These are phyloP conservation scores for Galaxias olidus DNA, from an alignment of 2,797 vertebrate genomes.

Conservation along the genomic window DNA sequence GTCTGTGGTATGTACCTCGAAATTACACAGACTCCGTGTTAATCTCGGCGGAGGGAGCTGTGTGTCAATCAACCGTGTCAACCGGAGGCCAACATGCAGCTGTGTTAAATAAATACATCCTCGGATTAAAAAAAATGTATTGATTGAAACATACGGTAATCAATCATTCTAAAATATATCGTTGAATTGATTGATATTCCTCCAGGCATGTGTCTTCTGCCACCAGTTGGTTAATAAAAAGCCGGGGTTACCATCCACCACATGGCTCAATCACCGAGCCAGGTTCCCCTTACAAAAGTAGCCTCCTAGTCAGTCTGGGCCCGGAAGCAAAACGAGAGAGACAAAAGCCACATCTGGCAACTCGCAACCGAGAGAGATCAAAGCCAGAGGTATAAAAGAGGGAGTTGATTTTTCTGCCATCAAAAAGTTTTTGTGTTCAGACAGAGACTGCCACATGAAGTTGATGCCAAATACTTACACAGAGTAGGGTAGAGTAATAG, in stretches of 20 bases:
- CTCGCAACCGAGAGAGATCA: slow-evolving; percentile 3
- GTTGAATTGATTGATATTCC: too few relatives aligned
- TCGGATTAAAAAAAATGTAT: too few relatives aligned
- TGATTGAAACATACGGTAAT: too few relatives aligned
- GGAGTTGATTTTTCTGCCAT: not conserved
- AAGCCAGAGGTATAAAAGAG: not conserved
- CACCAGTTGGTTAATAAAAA: too few relatives aligned
- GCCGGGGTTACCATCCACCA: not conserved
- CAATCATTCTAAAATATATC: too few relatives aligned
- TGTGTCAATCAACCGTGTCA: not conserved
- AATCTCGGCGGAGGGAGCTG: not conserved
- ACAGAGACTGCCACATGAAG: not conserved
- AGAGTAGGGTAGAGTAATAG: too few relatives aligned
- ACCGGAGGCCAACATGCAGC: not conserved
- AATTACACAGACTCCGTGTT: not conserved
- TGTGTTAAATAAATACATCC: too few relatives aligned
- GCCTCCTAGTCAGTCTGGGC: not conserved
- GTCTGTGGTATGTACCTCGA: slow-evolving; percentile 5
- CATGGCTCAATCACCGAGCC: not conserved
- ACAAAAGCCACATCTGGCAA: not conserved
- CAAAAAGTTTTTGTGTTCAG: not conserved
- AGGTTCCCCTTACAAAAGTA: not conserved
- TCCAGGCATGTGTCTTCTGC: too few relatives aligned
- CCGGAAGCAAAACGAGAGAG: not conserved
- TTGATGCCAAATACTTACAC: not conserved